Conservation (phyloP, 2,797 vertebrate species). For the Enteromius unitaeniatus region DNA sequence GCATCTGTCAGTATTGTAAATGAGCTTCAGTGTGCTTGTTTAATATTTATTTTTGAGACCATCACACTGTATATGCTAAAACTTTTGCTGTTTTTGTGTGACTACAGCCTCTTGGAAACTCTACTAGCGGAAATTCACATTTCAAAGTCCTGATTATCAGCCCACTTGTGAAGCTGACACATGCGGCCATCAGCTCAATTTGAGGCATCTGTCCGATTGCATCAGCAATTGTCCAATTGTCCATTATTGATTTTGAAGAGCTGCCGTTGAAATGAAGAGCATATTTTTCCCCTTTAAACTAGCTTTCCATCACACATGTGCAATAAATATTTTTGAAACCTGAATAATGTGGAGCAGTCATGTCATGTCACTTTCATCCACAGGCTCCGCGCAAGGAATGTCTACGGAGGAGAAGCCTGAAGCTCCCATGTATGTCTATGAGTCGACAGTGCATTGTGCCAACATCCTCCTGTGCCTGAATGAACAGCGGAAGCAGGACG, state of each 20-base stretch:
- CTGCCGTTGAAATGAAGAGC: background rate
- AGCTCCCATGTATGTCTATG: constrained; percentile 94
- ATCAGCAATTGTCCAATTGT: background rate
- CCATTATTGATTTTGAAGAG: background rate
- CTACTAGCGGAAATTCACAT: background rate
- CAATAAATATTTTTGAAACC: background rate
- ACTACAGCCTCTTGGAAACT: background rate
- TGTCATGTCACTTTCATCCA: background rate
- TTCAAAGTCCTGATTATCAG: constrained; percentile 28
- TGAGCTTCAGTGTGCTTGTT: background rate
- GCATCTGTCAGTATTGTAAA: background rate
- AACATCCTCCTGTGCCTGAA: constrained; percentile 96
- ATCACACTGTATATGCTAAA: background rate
- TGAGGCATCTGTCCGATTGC: background rate
- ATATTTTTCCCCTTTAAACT: background rate
- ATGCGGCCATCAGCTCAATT: background rate
- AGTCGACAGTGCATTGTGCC: constrained; percentile 95
- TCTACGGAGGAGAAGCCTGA: constrained; percentile 89
- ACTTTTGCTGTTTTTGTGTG: background rate
- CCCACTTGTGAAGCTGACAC: constrained; percentile 13
- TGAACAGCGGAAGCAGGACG: constrained; percentile 92
- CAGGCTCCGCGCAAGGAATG: constrained; percentile 56
- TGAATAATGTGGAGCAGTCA: background rate
- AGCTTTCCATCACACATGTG: background rate
- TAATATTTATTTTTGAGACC: background rate